Evolutionary conservation across 1,140 invertebrate species (phyloP).

Genomic region (Monomorium pharaonis): DNA sequence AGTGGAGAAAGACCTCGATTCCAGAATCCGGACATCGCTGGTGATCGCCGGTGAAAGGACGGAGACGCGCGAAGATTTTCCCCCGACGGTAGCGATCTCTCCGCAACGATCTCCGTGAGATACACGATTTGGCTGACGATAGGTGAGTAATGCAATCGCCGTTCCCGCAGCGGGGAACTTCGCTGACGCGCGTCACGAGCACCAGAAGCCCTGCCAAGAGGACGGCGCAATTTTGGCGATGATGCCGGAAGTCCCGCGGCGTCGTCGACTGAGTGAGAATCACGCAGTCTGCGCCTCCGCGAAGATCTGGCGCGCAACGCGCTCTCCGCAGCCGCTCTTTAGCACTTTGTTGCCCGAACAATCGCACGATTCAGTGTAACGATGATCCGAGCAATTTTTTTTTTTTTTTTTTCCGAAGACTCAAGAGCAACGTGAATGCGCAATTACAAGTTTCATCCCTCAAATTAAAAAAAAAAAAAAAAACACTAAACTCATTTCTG

Average conservation of each 20-base stretch:
- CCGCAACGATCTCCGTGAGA: not conserved
- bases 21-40: conserved; percentile 22
- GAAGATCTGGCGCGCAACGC: not conserved
- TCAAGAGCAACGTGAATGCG: not conserved
- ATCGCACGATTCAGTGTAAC: not conserved
- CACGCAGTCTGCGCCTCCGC: conserved; percentile 67
- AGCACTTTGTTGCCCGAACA: not conserved
- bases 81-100: conserved; percentile 6
- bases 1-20: conserved; percentile 15
- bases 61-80: conserved; percentile 15
- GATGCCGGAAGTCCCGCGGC: conserved; percentile 76
- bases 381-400: not conserved
- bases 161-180: conserved; percentile 1
- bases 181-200: conserved; percentile 49
- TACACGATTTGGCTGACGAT: conserved; percentile 46
- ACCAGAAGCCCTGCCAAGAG: conserved; percentile 72
- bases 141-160: conserved; percentile 32
- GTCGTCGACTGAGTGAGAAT: conserved; percentile 48
- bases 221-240: conserved; percentile 76
- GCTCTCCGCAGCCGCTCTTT: not conserved
- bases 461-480: not conserved
- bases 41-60: not conserved
- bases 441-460: too few relatives aligned
- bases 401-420: too few relatives aligned
- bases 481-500: not conserved